Base-by-base conservation (phyloP, 2,888 invertebrate species). In the Tenthredo mesomela region DNA sequence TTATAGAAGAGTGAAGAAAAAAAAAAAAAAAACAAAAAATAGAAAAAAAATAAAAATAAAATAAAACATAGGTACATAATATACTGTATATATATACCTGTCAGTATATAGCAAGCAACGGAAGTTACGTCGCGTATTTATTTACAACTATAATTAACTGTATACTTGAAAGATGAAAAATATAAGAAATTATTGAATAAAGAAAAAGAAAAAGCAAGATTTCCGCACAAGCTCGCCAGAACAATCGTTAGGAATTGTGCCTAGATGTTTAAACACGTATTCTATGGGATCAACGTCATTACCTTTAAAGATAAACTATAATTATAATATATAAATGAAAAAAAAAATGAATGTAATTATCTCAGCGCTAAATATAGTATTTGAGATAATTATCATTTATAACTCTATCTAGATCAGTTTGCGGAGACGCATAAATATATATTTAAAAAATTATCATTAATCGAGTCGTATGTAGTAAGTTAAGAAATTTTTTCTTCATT, bases 241-340 rank as follows among this genome's bases (percentile, higher is more conserved):
- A 91, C 90, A 92, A 92, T 92, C 91, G 88, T 91, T 91, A 91
- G 89, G 90, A 92, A 91, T 91, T 90, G 92, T 92, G 92, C 92
- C 92, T 92, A 90, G 90, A 91, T 92, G 89, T 92, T 90, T 90
- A 91, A 89, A 88, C 86, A 88, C 87, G 89, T 91, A 91, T 91
- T 92, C 88, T 90, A 91, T 91, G 92, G 92, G 92, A 92, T 91
- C 92, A 92, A 92, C 89, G 89, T 91, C 89, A 89, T 89, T 90
- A 90, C 87, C 88, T 91, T 90, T 90, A 88, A 89, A 87, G 82
- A 82, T 82, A 50, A 77, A 40, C 43, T 73, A 85, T 82, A 84
- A 78, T 87, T 86, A 88, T 85, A 85, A 88, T 87, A 88, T 85
- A 83, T 85, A 84, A 15, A 83, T 77, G 29, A 54, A 77, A 77